A percentile compares a stretch with the other conserved stretches of the same genome.
Evolutionary conservation across 1,140 invertebrate species (phyloP).

Genomic region (Hypothenemus hampei): DNA sequence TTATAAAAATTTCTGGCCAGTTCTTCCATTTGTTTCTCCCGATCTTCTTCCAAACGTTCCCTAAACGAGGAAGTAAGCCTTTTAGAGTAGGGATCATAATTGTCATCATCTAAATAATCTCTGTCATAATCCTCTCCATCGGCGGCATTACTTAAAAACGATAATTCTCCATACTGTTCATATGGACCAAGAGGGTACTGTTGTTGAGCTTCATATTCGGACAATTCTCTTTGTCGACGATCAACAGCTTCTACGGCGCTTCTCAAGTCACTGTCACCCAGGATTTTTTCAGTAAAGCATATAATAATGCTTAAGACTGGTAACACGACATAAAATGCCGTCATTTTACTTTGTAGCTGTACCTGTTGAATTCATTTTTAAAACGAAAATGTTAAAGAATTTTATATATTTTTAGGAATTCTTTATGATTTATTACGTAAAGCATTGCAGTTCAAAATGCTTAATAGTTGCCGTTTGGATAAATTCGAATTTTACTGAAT

Average conservation of each 20-base stretch:
- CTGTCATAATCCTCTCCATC: constrained; percentile 8
- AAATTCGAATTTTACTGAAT: too few relatives aligned
- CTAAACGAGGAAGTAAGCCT: constrained; percentile 50
- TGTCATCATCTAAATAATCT: constrained; percentile 33
- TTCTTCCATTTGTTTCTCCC: constrained; percentile 50
- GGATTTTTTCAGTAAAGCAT: background rate
- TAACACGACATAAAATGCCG: background rate
- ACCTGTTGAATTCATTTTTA: too few relatives aligned
- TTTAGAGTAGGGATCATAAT: constrained; percentile 31
- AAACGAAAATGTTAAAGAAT: too few relatives aligned
- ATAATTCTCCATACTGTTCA: constrained; percentile 29
- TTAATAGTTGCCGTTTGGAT: too few relatives aligned
- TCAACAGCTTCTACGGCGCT: constrained; percentile 47
- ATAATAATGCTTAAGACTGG: background rate
- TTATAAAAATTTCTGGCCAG: constrained; percentile 54
- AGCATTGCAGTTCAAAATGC: too few relatives aligned
- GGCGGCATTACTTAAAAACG: constrained; percentile 29
- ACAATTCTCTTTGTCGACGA: constrained; percentile 46
- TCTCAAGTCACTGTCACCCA: constrained; percentile 42
- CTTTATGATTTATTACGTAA: too few relatives aligned
- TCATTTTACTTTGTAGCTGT: constrained; percentile 2
- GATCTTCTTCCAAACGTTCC: constrained; percentile 44
- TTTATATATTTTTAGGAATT: too few relatives aligned
- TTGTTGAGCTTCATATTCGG: constrained; percentile 31
- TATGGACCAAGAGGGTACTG: constrained; percentile 31